Base-by-base conservation (phyloP, 2,113 vertebrate species). In the Arvicanthis niloticus region DNA sequence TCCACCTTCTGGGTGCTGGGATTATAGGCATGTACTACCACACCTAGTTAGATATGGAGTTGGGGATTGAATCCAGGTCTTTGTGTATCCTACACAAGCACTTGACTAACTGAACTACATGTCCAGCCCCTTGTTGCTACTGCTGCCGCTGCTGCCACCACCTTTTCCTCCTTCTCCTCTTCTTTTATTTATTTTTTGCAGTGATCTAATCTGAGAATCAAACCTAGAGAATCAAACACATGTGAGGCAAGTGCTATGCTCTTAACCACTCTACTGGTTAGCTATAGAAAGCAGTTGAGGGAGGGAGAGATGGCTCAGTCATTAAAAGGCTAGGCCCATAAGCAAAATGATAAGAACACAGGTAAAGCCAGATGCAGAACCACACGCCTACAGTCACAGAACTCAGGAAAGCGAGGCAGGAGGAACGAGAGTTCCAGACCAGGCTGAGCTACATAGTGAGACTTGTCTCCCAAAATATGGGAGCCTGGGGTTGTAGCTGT, bases 241-340 rank as follows among this genome's bases (percentile, higher is more conserved):
- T 48, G 8, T 70, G 17, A 29, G 29, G 5, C 22, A 84, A 34
- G 17, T 8, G 7, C 77, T 60, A 29, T 48, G 22, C 37, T 75
- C 88, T 89, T 95, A 77, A 89, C 73, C 37, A 77, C 19, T 48
- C 48, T 3, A 24, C 78, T 82, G 56, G 34, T 84, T 92, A 93
- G 73, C 51, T 77, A 58, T 4, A 93, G 37, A 82, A 60, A 97
- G 48, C n/a, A 93, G 34, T 70, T 37, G 34, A 37, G 34, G 67
- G 67, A 13, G 16, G 5, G 31, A 70, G 67, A 70, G 31, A 34
- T 34, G 29, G 29, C 67, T 68, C 67, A 68, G 31, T 12, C 67
- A 70, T 70, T 70, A 37, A 70, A 70, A 70, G 15, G 31, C 31
- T n/a, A 72, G 68, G 68, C 0, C 17, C 68, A 72, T 16, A 72